Evolutionary conservation across 1,140 invertebrate species (phyloP).

Genomic region (Heliconius eleuchia): DNA sequence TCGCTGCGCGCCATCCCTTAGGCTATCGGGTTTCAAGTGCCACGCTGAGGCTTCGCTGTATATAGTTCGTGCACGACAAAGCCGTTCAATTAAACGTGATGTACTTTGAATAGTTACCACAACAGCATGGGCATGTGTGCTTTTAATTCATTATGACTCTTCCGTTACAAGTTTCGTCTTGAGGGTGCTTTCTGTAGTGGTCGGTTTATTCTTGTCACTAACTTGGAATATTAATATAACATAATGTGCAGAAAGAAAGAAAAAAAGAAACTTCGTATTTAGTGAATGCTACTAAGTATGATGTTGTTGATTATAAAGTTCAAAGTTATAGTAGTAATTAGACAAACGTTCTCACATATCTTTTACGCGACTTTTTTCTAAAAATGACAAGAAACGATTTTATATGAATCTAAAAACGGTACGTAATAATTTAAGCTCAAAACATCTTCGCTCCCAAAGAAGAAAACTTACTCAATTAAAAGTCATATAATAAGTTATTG

Average conservation of each 20-base stretch:
- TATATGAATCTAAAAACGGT: not conserved
- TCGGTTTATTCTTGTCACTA: conserved; percentile 1
- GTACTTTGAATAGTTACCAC: conserved; percentile 36
- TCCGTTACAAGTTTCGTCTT: conserved; percentile 18
- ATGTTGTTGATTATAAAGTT: too few species aligned
- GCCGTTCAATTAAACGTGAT: conserved; percentile 43
- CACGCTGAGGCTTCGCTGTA: conserved; percentile 48
- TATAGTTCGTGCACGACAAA: conserved; percentile 35
- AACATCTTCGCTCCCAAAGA: conserved; percentile 9
- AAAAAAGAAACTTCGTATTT: not conserved
- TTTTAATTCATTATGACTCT: conserved; percentile 37
- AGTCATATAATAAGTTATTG: conserved; percentile 28
- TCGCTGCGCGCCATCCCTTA: conserved; percentile 39
- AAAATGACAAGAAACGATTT: not conserved
- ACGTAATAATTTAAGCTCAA: conserved; percentile 13
- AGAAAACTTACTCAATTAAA: conserved; percentile 24
- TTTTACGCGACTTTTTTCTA: not conserved
- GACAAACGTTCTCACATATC: too few species aligned
- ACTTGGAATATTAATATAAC: not conserved
- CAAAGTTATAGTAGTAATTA: too few species aligned
- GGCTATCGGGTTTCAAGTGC: conserved; percentile 49
- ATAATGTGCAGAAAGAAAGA: not conserved
- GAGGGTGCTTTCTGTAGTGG: conserved; percentile 15
- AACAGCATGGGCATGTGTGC: conserved; percentile 32
- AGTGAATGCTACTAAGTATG: too few species aligned